phyloP scores from a whole-genome alignment of 1,140 invertebrate species.

The Orchestia grillus region DNA sequence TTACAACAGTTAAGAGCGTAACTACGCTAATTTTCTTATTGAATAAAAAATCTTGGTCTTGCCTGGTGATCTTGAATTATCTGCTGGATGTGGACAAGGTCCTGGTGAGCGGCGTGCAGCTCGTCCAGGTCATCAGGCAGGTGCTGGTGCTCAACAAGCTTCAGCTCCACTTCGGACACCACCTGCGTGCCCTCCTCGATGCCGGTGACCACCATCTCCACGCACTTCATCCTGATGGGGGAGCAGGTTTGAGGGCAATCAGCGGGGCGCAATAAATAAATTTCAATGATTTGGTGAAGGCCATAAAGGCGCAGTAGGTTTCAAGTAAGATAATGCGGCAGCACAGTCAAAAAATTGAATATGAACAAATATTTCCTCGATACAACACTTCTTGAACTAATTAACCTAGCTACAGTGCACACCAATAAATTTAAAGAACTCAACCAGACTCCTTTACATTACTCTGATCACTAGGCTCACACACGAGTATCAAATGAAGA shows the following conservation, averaged over 20 bases:
- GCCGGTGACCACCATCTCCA: slow-evolving; percentile 89
- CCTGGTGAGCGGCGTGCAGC: slow-evolving; percentile 77
- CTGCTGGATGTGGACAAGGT: slow-evolving; percentile 70
- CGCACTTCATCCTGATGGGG: slow-evolving; percentile 81
- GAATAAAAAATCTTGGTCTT: slow-evolving; percentile 49
- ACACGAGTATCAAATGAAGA: neutral
- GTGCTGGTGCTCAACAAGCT: slow-evolving; percentile 86
- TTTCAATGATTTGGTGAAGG: neutral
- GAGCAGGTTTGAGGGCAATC: neutral
- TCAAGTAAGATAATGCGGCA: neutral
- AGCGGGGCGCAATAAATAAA: too few relatives aligned
- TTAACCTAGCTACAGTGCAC: neutral
- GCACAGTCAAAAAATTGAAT: neutral
- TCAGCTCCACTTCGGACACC: slow-evolving; percentile 92
- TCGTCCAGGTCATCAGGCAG: slow-evolving; percentile 85
- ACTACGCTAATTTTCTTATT: too few relatives aligned
- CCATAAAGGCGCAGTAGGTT: neutral
- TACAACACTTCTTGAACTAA: neutral
- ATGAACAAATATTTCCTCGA: neutral
- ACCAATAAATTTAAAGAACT: neutral
- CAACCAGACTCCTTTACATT: too few relatives aligned
- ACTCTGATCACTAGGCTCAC: neutral
- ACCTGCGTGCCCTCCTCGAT: slow-evolving; percentile 90
- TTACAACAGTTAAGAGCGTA: too few relatives aligned
- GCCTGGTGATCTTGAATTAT: slow-evolving; percentile 70